phyloP scores from a whole-genome alignment of 2,888 invertebrate genomes.

The Cephus spinipes region DNA sequence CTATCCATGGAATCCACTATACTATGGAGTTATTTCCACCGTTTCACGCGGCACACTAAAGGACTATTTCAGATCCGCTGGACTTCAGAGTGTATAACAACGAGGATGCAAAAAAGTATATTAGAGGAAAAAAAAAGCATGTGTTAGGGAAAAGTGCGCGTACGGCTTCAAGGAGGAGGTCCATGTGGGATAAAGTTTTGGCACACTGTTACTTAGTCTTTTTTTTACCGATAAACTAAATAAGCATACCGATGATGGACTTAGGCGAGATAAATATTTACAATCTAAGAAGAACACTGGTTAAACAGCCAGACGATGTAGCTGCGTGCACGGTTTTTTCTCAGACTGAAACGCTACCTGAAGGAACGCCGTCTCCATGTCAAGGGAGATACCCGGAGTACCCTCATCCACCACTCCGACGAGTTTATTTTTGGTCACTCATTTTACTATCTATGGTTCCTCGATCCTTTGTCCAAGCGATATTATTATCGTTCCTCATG shows the following conservation, averaged over 20 bases:
- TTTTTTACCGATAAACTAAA: conserved; percentile 4
- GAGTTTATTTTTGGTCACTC: conserved; percentile 43
- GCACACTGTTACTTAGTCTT: neutral
- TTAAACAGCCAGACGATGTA: conserved; percentile 24
- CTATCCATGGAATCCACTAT: no score
- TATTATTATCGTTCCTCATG: conserved; percentile 46
- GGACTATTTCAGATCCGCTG: no score
- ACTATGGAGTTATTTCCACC: no score
- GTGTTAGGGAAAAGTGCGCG: no score
- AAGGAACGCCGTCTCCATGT: conserved; percentile 14
- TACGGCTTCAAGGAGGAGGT: neutral
- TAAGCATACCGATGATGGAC: conserved; percentile 9
- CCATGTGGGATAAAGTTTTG: conserved; percentile 4
- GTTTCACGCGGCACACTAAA: no score
- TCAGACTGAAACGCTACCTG: conserved; percentile 32
- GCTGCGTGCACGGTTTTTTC: conserved; percentile 31
- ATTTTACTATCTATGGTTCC: conserved; percentile 35
- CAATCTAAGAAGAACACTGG: conserved; percentile 12
- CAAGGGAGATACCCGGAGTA: conserved; percentile 21
- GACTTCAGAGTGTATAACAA: no score
- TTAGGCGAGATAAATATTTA: conserved; percentile 22
- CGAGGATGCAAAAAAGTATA: no score
- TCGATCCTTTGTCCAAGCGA: conserved; percentile 35
- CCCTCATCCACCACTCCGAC: conserved; percentile 32
- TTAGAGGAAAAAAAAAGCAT: no score